Base-by-base conservation (phyloP, 2,113 vertebrate species). In the Noctilio leporinus region DNA sequence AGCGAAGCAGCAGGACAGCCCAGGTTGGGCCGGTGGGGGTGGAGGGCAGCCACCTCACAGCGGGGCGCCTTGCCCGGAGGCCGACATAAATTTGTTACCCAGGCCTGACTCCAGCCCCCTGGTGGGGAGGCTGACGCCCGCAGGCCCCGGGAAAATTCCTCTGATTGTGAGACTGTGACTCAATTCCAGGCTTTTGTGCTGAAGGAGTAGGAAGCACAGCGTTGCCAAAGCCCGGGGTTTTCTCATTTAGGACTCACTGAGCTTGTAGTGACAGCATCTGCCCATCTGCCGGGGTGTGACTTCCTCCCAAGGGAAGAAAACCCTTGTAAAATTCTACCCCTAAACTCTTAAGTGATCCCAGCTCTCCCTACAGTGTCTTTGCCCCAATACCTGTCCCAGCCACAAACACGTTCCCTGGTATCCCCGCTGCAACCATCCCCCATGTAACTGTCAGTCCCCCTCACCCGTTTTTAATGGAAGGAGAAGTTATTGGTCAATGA, bases 81-180 rank as follows among this genome's bases (percentile, higher is more conserved):
- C 73, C 51, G 70, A 78, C 43, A 22, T 93, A 95, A 96, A 95
- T 73, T 86, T 10, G 20, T 91, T 86, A 70, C 40, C 38, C 35
- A 7, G 10, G 53, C 86, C 92, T 73, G 92, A 95, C 95, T 93
- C 95, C 92, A 94, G 65, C 92, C 92, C 95, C 95, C 93, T 81
- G 93, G 89, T 84, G 94, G 81, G 94, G 92, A 96, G 95, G 59
- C 95, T 96, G 94, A 93, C 80, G 86, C 87, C 82, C 1, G 6
- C 15, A 0, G 17, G 91, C 86, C 47, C 1, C 45, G 80, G 89
- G 65, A 86, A 93, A 78, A 90, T 47, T 85, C 92, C 76, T 35
- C 75, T 59, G 19, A 17, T 55, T 14, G 6, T 16, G 11, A 20
- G 28, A 67, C 51, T n/a, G 77, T 40, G 57, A 28, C 72, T 94